These are phyloP conservation scores for Ibycter americanus DNA, from an alignment of 2,797 vertebrate species.

Conservation along the genomic window DNA sequence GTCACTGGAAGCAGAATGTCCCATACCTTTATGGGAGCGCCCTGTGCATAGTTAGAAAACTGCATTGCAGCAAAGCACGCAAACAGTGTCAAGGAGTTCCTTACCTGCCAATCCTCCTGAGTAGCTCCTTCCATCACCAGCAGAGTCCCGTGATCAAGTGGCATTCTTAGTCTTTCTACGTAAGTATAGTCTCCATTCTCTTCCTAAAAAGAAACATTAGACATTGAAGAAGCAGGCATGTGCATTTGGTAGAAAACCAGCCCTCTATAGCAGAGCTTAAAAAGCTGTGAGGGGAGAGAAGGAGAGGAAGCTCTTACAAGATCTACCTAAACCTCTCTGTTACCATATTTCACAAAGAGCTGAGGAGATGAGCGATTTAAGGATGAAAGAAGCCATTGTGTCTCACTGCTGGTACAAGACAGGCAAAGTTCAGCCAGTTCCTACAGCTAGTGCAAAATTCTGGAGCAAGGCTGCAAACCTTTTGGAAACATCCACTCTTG, in stretches of 20 bases:
- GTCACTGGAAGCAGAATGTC: neutral
- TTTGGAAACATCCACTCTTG: neutral
- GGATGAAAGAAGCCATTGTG: neutral
- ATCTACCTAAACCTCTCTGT: neutral
- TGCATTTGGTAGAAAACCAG: neutral
- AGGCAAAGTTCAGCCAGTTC: neutral
- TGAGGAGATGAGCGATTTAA: neutral
- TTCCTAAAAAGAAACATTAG: constrained; percentile 77
- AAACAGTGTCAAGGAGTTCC: neutral
- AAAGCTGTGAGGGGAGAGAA: neutral
- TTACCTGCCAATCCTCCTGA: constrained; percentile 96
- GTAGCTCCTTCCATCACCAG: constrained; percentile 93
- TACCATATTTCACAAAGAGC: neutral
- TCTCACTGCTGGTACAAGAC: neutral
- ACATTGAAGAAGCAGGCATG: neutral
- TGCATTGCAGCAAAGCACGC: neutral
- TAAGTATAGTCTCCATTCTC: constrained; percentile 90
- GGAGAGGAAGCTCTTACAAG: neutral
- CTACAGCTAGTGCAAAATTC: neutral
- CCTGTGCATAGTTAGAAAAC: neutral
- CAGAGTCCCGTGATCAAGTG: constrained; percentile 88
- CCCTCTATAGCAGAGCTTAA: neutral
- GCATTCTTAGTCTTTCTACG: constrained; percentile 83
- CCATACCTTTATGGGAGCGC: neutral
- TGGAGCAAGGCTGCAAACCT: neutral